Evolutionary conservation across 1,140 invertebrate genomes (phyloP).

Genomic region (Microplitis mediator): DNA sequence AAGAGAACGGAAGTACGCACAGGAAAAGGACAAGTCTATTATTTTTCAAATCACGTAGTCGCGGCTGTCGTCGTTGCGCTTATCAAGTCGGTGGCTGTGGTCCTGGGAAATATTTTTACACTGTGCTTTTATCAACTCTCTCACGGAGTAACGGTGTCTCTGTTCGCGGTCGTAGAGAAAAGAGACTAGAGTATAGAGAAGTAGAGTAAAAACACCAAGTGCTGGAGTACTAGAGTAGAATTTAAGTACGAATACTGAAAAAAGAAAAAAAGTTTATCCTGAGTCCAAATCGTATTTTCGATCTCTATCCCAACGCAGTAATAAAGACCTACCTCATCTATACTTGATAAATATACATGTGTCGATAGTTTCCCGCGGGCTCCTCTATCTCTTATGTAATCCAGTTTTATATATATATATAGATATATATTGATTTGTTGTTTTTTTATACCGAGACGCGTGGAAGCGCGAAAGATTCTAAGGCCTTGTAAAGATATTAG

Average conservation of each 20-base stretch:
- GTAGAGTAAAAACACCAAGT: neutral
- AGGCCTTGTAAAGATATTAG: constrained; percentile 28
- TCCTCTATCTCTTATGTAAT: neutral
- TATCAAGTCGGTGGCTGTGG: constrained; percentile 21
- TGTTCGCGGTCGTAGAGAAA: neutral
- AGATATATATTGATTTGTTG: too few species aligned
- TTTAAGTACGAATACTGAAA: neutral
- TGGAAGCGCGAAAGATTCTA: constrained; percentile 7
- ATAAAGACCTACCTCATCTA: too few species aligned
- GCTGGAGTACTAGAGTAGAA: neutral
- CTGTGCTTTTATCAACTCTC: constrained; percentile 13
- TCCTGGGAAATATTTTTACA: constrained; percentile 4
- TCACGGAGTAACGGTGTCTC: neutral
- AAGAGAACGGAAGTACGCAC: neutral
- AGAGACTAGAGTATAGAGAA: neutral
- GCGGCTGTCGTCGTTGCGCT: constrained; percentile 30
- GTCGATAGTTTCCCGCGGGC: too few species aligned
- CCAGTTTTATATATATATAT: too few species aligned
- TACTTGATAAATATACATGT: too few species aligned
- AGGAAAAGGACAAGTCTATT: constrained; percentile 21
- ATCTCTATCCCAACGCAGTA: neutral
- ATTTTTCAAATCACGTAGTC: constrained; percentile 34
- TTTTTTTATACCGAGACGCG: neutral
- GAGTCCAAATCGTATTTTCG: neutral
- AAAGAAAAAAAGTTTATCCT: neutral